phyloP scores from a whole-genome alignment of 2,113 vertebrate genomes.

The Antigone vipio region DNA sequence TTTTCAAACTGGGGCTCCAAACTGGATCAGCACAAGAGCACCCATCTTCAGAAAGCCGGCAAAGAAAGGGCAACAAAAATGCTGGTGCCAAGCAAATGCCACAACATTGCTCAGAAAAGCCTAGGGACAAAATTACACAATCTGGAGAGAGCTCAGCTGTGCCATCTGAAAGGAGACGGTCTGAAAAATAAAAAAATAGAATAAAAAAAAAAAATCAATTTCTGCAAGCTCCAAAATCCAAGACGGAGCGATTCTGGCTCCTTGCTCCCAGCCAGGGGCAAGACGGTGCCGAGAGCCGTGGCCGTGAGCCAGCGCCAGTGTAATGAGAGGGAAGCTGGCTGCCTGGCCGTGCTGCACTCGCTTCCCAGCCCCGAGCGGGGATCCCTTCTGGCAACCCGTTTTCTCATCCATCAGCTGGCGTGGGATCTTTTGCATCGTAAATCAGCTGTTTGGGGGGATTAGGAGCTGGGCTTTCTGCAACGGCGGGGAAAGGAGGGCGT shows the following conservation, averaged over 20 bases:
- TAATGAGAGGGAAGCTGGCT: background rate
- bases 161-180: background rate
- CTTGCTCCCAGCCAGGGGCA: background rate
- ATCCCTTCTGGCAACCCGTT: background rate
- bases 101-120: background rate
- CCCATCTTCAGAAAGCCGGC: background rate
- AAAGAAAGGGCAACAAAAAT: background rate
- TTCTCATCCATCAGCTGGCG: background rate
- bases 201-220: too few relatives aligned
- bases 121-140: background rate
- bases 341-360: rapidly evolving
- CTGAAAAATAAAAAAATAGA: background rate
- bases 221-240: background rate
- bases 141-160: background rate
- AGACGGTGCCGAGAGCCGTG: background rate
- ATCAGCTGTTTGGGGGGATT: background rate
- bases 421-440: background rate
- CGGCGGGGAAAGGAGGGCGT: background rate
- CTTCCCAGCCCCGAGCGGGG: background rate
- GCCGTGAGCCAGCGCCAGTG: background rate
- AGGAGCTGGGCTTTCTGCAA: background rate
- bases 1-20: background rate
- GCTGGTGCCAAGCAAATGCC: background rate
- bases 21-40: background rate
- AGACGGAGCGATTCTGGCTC: background rate